A percentile compares a stretch with the other conserved stretches of the same genome.
These are phyloP conservation scores for Ylistrum balloti DNA, from an alignment of 1,140 invertebrate genomes.

Conservation along the genomic window DNA sequence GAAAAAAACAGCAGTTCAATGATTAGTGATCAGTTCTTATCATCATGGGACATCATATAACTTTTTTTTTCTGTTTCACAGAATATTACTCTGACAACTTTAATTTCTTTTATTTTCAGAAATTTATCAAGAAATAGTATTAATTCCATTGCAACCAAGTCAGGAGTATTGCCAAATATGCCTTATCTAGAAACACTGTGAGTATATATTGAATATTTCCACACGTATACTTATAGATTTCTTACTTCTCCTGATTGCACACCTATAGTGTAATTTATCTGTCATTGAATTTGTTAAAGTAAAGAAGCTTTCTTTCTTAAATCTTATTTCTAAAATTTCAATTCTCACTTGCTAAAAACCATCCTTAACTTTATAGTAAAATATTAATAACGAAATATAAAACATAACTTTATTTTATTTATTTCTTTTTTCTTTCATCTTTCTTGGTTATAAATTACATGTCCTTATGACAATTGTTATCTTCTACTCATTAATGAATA, in stretches of 20 bases:
- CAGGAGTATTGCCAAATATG: conserved; percentile 24
- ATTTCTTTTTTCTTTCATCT: not conserved
- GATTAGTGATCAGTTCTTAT: too few species aligned
- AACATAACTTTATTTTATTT: not conserved
- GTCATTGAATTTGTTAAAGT: not conserved
- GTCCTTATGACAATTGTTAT: not conserved
- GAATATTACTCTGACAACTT: not conserved
- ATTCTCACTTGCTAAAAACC: not conserved
- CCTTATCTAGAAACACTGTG: not conserved
- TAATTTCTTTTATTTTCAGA: not conserved
- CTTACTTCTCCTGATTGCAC: not conserved
- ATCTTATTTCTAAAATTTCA: not conserved
- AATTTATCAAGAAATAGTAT: conserved; percentile 19
- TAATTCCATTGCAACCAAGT: conserved; percentile 12
- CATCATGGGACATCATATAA: too few species aligned
- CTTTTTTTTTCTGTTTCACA: too few species aligned
- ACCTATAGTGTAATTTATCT: not conserved
- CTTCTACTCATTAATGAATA: not conserved
- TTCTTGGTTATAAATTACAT: not conserved
- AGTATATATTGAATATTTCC: not conserved
- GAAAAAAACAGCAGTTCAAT: too few species aligned
- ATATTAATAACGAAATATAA: not conserved
- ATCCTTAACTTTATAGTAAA: not conserved
- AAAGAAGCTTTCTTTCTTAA: not conserved
- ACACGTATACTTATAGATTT: not conserved